Base-by-base conservation (phyloP, 2,113 vertebrate species). In the Hirundichthys speculiger region DNA sequence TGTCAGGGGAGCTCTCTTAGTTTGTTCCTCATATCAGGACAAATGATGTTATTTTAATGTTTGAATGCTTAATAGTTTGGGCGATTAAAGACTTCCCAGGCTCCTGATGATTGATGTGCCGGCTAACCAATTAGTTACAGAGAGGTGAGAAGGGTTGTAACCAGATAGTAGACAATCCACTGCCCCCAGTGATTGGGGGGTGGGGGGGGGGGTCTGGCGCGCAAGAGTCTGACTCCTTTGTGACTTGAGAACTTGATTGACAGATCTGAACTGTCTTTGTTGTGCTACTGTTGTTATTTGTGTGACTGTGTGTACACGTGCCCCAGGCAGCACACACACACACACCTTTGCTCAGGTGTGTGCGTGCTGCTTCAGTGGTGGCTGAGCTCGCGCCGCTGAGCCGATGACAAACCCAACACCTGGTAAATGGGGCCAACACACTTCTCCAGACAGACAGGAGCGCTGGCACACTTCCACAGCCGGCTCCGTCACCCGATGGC, bases 91-190 rank as follows among this genome's bases (percentile, higher is more conserved):
- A 34, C 30, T 34, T 10, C 18, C 21, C 21, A 12, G 69, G 43
- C 62, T 11, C 27, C 5, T 14, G 60, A 3, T 82, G 84, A 89
- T 84, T 88, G 83, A 88, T 83, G 69, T 69, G 73, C 73, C 65
- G 57, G 67, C 58, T 65, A 79, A 85, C 51, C 80, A 34, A 34
- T 34, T 34, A 83, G 83, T 77, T 51, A 72, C 54, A 62, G 82
- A 79, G 82, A 86, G 77, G 82, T 34, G 30, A 34, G 30, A 87
- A 68, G 79, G 75, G 50, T 63, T 86, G 90, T 86, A 90, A 88
- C 81, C 80, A 69, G 86, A 90, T 72, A 82, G 75, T 69, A 86
- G 75, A 86, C 86, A 80, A 91, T 88, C 74, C 67, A 39, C 66
- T 51, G 58, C 47, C 47, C 73, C 48, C 25, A 1, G 74, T 55